phyloP scores from a whole-genome alignment of 2,113 vertebrate species.

The Hydrolagus affinis region DNA sequence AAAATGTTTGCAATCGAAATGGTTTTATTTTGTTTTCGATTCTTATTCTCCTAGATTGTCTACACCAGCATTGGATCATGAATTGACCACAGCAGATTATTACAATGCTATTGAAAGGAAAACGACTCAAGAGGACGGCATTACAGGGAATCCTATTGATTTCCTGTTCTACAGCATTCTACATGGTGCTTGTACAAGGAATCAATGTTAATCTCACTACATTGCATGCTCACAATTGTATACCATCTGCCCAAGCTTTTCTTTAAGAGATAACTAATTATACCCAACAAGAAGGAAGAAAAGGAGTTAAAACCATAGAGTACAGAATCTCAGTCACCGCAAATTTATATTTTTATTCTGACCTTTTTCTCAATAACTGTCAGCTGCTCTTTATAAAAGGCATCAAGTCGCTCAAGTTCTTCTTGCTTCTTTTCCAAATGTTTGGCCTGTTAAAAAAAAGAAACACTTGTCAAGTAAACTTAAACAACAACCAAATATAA shows the following conservation, averaged over 20 bases:
- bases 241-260: neutral
- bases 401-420: slow-evolving; percentile 60
- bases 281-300: neutral
- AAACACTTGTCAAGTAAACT: too few species aligned
- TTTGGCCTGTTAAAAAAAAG: slow-evolving; percentile 52
- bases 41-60: too few species aligned
- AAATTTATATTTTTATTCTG: slow-evolving; percentile 35
- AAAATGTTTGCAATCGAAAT: too few species aligned
- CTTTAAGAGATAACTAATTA: slow-evolving; percentile 9
- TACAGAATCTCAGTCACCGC: neutral
- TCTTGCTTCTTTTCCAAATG: slow-evolving; percentile 67
- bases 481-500: neutral
- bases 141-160: slow-evolving; percentile 25
- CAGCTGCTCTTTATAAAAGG: slow-evolving; percentile 79
- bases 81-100: neutral
- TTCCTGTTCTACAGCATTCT: slow-evolving; percentile 25
- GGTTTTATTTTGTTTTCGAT: too few species aligned
- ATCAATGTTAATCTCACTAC: slow-evolving; percentile 12
- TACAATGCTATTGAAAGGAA: slow-evolving; percentile 20
- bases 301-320: neutral
- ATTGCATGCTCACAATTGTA: slow-evolving; percentile 1
- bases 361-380: slow-evolving; percentile 78
- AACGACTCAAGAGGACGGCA: neutral
- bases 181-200: slow-evolving; percentile 2
- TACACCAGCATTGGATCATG: too few species aligned